Base-by-base conservation (phyloP, 30 jellyfish, hydroid and myxozoan genomes). In the Aurelia aurita complex sp. Pacific region DNA sequence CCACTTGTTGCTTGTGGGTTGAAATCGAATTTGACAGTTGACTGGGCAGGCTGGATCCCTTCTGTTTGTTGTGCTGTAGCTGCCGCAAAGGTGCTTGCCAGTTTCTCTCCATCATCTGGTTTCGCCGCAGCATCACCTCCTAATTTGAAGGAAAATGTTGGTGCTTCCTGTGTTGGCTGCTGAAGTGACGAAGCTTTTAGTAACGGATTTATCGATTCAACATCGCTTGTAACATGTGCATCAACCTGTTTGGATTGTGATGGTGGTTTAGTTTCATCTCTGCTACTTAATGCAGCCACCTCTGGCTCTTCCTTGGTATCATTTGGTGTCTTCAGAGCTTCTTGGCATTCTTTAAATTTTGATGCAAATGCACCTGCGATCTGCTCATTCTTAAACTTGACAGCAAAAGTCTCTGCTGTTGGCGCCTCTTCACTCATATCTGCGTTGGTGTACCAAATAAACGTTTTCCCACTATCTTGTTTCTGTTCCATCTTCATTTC, bases 401-500 rank as follows among this genome's bases (percentile, higher is more conserved):
- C 80, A 13, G 97, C 90, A 64, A 89, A 83, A 11, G 94, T 90
- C 73, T 78, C 97, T 9, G 97, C 79, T 75, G 40, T 57, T 2
- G 92, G 83, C 16, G 74, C 91, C 36, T 74, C 90, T 54, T 88
- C 96, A 34, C 96, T 81, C 13, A 85, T 61, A 81, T 94, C 98
- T 3, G 97, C 97, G 1, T 81, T 83, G 2, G 98, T 94, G 77
- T 50, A 88, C 98, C 98, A 94, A 42, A 96, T 61, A 84, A 81
- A 94, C 5, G 98, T 86, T 42, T 86, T 79, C 13, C 52, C 55
- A 61, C 88, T 70, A 43, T 86, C 95, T 19, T 81, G 92, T 64
- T 94, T 94, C 79, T 73, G 19, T 66, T 74, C 87, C 71, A 94
- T 55, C 11, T 53, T 67, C 96, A 94, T 88, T 36, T 88, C 97